These are phyloP conservation scores for Drosophila testacea DNA, from an alignment of 2,888 invertebrate species.

Conservation along the genomic window DNA sequence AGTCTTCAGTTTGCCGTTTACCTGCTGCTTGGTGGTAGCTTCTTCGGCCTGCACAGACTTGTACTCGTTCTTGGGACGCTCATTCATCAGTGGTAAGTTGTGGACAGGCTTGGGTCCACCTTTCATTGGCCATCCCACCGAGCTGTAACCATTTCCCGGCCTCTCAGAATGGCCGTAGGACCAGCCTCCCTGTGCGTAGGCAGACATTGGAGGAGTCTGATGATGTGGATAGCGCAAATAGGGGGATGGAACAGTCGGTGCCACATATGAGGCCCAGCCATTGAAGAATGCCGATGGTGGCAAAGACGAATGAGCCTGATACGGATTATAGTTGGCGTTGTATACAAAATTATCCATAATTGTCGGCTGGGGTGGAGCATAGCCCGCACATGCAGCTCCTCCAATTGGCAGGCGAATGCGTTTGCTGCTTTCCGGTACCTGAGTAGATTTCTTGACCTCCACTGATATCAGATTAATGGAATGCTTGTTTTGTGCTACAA, in stretches of 20 bases:
- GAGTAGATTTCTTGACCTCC: slow-evolving; percentile 82
- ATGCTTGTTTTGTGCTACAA: slow-evolving; percentile 76
- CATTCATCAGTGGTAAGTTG: slow-evolving; percentile 18
- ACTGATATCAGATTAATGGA: slow-evolving; percentile 75
- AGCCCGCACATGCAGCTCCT: slow-evolving; percentile 74
- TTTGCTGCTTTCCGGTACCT: slow-evolving; percentile 74
- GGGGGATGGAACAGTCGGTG: slow-evolving; percentile 42
- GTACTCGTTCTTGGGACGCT: slow-evolving; percentile 45
- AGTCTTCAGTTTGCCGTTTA: slow-evolving; percentile 28
- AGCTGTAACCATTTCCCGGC: slow-evolving; percentile 21
- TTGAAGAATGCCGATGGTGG: slow-evolving; percentile 74
- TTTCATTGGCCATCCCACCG: slow-evolving; percentile 38
- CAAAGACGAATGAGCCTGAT: slow-evolving; percentile 51
- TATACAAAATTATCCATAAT: slow-evolving; percentile 52
- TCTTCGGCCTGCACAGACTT: slow-evolving; percentile 50
- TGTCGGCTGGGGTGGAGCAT: slow-evolving; percentile 70
- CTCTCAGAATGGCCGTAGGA: slow-evolving; percentile 57
- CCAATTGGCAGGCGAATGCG: slow-evolving; percentile 84
- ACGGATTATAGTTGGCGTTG: slow-evolving; percentile 68
- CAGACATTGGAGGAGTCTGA: slow-evolving; percentile 11
- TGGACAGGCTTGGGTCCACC: slow-evolving; percentile 30
- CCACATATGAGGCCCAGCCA: slow-evolving; percentile 77
- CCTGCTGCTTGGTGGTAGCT: slow-evolving; percentile 28
- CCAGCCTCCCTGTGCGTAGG: slow-evolving; percentile 33
- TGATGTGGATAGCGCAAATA: slow-evolving; percentile 16